These are phyloP conservation scores for Rhagoletis pomonella DNA, from an alignment of 1,140 invertebrate species.

Conservation along the genomic window DNA sequence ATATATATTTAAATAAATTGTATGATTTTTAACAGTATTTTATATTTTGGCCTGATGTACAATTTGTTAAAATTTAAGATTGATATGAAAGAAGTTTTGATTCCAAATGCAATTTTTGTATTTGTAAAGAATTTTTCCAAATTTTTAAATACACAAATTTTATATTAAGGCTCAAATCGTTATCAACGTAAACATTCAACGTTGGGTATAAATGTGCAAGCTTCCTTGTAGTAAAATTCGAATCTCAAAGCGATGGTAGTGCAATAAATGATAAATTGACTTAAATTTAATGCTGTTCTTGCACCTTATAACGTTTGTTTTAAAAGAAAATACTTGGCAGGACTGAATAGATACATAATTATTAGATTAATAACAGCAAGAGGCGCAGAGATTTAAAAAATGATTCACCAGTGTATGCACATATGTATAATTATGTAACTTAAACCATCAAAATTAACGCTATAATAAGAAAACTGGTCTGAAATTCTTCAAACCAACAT, in stretches of 20 bases:
- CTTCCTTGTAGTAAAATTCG: background rate
- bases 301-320: background rate
- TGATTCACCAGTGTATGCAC: background rate
- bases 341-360: slow-evolving; percentile 29
- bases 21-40: background rate
- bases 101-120: too few species aligned
- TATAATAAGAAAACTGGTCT: background rate
- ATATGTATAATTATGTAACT: background rate
- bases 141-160: too few species aligned
- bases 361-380: background rate
- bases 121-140: too few species aligned
- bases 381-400: background rate
- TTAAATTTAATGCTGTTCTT: background rate
- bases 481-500: background rate
- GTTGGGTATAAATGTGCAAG: background rate
- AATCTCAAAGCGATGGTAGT: background rate
- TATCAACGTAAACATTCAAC: too few species aligned
- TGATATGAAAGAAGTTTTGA: too few species aligned
- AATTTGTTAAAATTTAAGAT: too few species aligned
- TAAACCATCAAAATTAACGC: background rate
- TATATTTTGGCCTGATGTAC: background rate
- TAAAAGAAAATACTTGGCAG: background rate
- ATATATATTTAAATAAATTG: background rate
- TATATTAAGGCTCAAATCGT: too few species aligned
- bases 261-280: background rate